A percentile compares a stretch with the other conserved stretches of the same genome.
These are phyloP conservation scores for Unio delphinus DNA, from an alignment of 2,888 invertebrate species.

Conservation along the genomic window DNA sequence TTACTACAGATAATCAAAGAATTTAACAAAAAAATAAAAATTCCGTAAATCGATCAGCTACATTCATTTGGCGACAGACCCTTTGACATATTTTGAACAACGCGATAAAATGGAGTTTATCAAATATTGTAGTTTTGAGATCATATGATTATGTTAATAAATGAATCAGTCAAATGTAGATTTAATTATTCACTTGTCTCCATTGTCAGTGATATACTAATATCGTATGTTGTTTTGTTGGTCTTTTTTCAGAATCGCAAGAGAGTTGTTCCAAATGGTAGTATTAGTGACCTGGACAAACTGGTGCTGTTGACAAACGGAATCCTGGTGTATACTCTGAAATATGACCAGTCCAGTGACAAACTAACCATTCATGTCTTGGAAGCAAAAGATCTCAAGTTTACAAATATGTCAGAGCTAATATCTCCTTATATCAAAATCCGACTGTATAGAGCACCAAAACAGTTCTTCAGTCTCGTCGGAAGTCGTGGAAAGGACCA, in stretches of 20 bases:
- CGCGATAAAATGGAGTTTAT: too few relatives aligned
- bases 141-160: too few relatives aligned
- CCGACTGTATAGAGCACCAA: slow-evolving; percentile 50
- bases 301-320: slow-evolving; percentile 26
- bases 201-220: background rate
- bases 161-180: too few relatives aligned
- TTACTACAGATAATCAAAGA: too few relatives aligned
- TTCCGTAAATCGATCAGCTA: too few relatives aligned
- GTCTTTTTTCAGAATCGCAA: slow-evolving; percentile 2
- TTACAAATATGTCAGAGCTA: slow-evolving; percentile 34
- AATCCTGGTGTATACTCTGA: slow-evolving; percentile 40
- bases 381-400: slow-evolving; percentile 44
- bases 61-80: too few relatives aligned
- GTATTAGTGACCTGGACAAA: background rate
- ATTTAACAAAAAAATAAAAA: too few relatives aligned
- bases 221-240: background rate
- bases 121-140: too few relatives aligned
- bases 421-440: slow-evolving; percentile 58
- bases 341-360: slow-evolving; percentile 40
- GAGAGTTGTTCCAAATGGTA: slow-evolving; percentile 8
- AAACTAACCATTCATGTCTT: slow-evolving; percentile 45
- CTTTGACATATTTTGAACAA: too few relatives aligned
- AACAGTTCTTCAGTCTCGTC: slow-evolving; percentile 52
- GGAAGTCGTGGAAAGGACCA: slow-evolving; percentile 33
- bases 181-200: too few relatives aligned